phyloP scores from a whole-genome alignment of 2,113 vertebrate genomes.

The Hystrix brachyura region DNA sequence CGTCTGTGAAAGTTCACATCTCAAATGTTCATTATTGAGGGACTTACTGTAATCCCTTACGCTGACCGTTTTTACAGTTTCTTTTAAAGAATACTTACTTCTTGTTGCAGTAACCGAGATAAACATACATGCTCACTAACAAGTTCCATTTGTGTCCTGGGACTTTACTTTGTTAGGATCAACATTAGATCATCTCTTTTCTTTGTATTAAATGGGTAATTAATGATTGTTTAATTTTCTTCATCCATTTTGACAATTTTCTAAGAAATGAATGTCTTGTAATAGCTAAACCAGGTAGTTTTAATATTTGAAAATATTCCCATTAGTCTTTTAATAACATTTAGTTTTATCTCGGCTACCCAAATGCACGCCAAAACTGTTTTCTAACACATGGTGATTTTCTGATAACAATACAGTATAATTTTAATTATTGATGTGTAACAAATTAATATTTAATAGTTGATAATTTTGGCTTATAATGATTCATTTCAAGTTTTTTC shows the following conservation, averaged over 20 bases:
- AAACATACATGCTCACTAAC: not conserved
- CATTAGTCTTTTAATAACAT: not conserved
- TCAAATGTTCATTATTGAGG: not conserved
- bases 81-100: not conserved
- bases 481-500: not conserved
- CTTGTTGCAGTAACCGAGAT: not conserved
- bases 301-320: not conserved
- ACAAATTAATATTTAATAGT: conserved; percentile 21
- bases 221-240: not conserved
- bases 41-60: not conserved
- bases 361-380: not conserved
- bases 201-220: not conserved
- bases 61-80: too few relatives aligned
- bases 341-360: not conserved
- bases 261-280: not conserved
- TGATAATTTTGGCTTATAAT: not conserved
- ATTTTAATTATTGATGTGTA: not conserved
- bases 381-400: not conserved
- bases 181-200: not conserved
- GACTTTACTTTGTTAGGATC: not conserved
- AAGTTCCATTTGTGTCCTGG: not conserved
- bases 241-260: not conserved
- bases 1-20: not conserved
- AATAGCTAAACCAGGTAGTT: not conserved
- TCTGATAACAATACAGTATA: not conserved